A percentile compares a stretch with the other conserved stretches of the same genome.
Conservation (phyloP, 2,797 vertebrate species). For the Tenualosa thibaudeaui region DNA sequence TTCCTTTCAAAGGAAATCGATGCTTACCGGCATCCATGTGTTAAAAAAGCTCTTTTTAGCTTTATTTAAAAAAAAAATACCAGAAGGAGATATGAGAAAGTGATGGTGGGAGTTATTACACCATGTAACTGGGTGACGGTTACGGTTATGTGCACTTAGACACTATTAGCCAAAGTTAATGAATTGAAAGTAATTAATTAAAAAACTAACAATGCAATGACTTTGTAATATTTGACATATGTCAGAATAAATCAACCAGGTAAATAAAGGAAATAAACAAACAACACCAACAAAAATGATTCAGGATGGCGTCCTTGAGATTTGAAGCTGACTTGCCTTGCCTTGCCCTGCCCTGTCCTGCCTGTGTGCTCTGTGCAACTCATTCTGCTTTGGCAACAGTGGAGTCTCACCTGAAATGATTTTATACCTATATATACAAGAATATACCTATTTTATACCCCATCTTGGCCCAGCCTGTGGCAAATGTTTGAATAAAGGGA, state of each 20-base stretch:
- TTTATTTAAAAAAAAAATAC: too few relatives aligned
- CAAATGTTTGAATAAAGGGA: too few relatives aligned
- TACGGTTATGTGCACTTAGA: too few relatives aligned
- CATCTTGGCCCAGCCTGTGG: constrained; percentile 47
- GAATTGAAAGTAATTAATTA: too few relatives aligned
- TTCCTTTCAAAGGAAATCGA: constrained; percentile 21
- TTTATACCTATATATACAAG: constrained; percentile 61
- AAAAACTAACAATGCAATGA: not conserved
- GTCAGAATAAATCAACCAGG: too few relatives aligned
- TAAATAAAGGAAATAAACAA: too few relatives aligned
- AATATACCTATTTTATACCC: constrained; percentile 58
- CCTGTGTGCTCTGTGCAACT: not conserved
- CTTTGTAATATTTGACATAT: too few relatives aligned
- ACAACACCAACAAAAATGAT: not conserved
- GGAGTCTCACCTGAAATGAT: constrained; percentile 37
- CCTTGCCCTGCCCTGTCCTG: not conserved
- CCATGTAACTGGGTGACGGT: too few relatives aligned
- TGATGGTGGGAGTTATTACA: too few relatives aligned
- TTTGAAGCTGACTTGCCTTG: not conserved
- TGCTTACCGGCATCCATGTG: not conserved
- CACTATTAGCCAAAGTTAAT: not conserved
- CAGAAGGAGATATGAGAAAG: too few relatives aligned
- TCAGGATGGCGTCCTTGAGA: not conserved
- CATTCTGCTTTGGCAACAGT: not conserved
- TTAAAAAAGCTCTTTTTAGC: not conserved